Percentiles rank a stretch among this genome's conserved stretches.
Evolutionary conservation across 2,797 vertebrate species (phyloP).

Genomic region (Euthynnus affinis): DNA sequence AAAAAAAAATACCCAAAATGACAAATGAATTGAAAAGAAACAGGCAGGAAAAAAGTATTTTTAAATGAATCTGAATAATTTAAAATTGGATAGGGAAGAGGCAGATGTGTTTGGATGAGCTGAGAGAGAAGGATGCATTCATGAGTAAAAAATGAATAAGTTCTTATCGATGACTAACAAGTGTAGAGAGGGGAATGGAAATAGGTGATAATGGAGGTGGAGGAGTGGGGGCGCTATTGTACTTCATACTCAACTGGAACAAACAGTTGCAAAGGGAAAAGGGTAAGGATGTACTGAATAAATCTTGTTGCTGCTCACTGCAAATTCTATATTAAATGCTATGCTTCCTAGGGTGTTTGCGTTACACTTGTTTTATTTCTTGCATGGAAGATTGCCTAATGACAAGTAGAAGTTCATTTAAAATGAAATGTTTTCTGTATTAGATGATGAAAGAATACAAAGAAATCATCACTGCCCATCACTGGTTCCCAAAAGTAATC

Average conservation of each 20-base stretch:
- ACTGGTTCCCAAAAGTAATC: background rate
- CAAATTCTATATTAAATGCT: constrained; percentile 27
- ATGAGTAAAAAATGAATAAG: constrained; percentile 26
- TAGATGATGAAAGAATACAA: background rate
- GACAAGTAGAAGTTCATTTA: background rate
- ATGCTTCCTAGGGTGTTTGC: constrained; percentile 11
- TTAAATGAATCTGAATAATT: background rate
- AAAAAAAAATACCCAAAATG: constrained; percentile 9
- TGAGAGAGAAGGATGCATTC: constrained; percentile 8
- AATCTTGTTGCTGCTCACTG: constrained; percentile 33
- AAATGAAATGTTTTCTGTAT: too few species aligned
- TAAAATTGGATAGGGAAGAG: background rate
- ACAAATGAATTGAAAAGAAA: background rate
- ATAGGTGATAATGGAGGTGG: constrained; percentile 23
- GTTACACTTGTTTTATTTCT: constrained; percentile 2
- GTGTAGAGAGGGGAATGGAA: constrained; percentile 19
- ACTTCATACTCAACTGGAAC: constrained; percentile 34
- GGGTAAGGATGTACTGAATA: constrained; percentile 16
- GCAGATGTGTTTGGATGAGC: background rate
- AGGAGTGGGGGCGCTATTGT: constrained; percentile 68
- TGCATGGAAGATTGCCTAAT: constrained; percentile 3
- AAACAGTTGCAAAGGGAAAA: constrained; percentile 6
- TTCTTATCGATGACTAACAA: constrained; percentile 46
- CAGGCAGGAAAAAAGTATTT: background rate
- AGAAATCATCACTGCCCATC: constrained; percentile 1